Conservation (phyloP, 2,113 vertebrate genomes). For the Tachysurus vachellii region DNA sequence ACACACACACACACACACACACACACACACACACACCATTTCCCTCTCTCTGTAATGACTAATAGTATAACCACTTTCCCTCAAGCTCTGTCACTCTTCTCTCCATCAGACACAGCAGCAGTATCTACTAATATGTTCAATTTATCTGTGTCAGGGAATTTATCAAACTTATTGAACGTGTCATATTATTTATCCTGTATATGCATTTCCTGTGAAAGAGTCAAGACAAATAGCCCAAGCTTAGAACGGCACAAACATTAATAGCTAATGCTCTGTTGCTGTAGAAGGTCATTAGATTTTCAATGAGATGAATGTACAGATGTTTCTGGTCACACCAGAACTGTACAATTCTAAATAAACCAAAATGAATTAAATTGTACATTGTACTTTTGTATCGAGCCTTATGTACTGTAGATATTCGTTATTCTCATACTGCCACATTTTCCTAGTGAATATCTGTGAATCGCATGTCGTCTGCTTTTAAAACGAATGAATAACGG, state of each 20-base stretch:
- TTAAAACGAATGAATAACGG: not conserved
- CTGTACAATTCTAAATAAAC: not conserved
- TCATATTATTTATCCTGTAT: slow-evolving; percentile 1
- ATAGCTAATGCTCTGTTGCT: not conserved
- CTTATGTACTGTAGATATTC: not conserved
- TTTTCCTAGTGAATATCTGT: not conserved
- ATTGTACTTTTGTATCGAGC: not conserved
- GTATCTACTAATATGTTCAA: slow-evolving; percentile 6
- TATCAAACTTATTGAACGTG: not conserved
- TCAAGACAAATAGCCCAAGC: not conserved
- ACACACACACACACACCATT: not conserved
- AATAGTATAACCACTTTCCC: not conserved
- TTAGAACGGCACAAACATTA: not conserved
- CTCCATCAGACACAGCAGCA: not conserved
- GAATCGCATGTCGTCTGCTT: not conserved
- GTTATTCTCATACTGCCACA: not conserved
- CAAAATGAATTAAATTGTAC: not conserved
- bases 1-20: not conserved
- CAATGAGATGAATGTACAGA: not conserved
- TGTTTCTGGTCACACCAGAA: not conserved
- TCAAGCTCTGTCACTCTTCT: not conserved
- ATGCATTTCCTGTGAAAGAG: not conserved
- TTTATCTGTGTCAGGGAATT: slow-evolving; percentile 13
- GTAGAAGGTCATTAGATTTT: not conserved
- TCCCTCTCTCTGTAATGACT: not conserved